Base-by-base conservation (phyloP, 2,797 vertebrate genomes). In the Vespertilio murinus region DNA sequence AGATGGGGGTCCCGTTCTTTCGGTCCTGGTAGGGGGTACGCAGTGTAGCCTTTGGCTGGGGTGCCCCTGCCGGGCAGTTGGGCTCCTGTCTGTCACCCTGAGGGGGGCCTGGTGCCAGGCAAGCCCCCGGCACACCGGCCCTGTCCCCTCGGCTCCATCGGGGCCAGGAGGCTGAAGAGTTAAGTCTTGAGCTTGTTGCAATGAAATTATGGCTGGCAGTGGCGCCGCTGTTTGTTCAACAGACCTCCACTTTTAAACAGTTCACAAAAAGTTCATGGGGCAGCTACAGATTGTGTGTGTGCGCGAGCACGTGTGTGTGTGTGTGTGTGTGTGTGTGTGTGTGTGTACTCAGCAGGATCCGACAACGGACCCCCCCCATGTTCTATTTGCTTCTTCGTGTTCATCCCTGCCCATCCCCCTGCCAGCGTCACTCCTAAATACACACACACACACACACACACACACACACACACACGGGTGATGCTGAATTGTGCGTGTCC, bases 261-360 rank as follows among this genome's bases (percentile, higher is more conserved):
- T 99, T 99, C 99, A 99, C 97, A 96, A 97, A 97, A 98, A 99
- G 99, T 99, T 99, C 98, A 99, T 98, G 97, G 98, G 98, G 96
- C 97, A 97, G 98, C 96, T 97, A 94, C 93, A 95, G 94, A 97
- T 97, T 95, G 35, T 81, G 88, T 30, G 94, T 28, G 94, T 75
- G 0, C n/a, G 70, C 30, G 28, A n/a, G 78, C 64, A 35, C 52
- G 69, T 22, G 52, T 22, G 54, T 86, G 94, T 23, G 65, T 54
- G 18, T 1, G 42, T 42, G 86, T 54, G 85, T 42, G 70, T 81
- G 88, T 33, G 94, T 28, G 94, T 78, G 0, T 35, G 69, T 33
- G 28, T 33, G 81, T 74, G 40, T 54, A 59, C 5, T 0, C 59
- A 33, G 52, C 77, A 54, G 52, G 38, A 59, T 90, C 59, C 61